These are phyloP conservation scores for Miniopterus natalensis DNA, from an alignment of 2,113 vertebrate species.

Conservation along the genomic window DNA sequence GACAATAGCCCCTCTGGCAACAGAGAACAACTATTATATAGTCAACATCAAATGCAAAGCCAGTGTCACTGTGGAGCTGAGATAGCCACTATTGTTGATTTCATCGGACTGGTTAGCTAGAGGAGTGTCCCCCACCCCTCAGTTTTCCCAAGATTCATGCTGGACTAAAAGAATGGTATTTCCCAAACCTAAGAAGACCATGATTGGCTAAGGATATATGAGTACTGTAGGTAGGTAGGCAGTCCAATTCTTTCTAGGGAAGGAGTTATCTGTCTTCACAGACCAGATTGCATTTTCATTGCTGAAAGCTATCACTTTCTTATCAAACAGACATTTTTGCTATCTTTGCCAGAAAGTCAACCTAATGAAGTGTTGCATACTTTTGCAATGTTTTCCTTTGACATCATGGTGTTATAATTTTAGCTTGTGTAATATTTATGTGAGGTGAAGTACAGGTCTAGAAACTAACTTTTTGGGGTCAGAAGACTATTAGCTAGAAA, in stretches of 20 bases:
- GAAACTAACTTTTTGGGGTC: background rate
- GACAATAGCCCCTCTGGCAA: background rate
- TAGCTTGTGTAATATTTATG: conserved; percentile 19
- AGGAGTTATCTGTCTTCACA: background rate
- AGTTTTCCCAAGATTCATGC: background rate
- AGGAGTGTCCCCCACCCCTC: background rate
- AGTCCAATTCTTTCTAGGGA: background rate
- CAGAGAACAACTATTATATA: background rate
- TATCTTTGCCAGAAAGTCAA: conserved; percentile 13
- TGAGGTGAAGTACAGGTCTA: background rate
- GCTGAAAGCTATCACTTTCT: conserved; percentile 31
- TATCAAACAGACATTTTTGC: conserved; percentile 2
- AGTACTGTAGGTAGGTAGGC: background rate
- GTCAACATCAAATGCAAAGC: background rate
- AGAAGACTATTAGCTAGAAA: background rate
- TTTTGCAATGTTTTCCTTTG: conserved; percentile 39
- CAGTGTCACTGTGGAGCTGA: background rate
- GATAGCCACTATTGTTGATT: background rate
- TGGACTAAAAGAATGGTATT: background rate
- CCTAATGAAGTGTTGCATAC: conserved; percentile 42
- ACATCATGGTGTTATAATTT: background rate
- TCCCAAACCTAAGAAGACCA: background rate
- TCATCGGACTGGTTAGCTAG: background rate
- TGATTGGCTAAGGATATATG: background rate
- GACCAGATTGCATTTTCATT: background rate